Conservation (phyloP, 2,797 vertebrate genomes). For the Darevskia nairensis region DNA sequence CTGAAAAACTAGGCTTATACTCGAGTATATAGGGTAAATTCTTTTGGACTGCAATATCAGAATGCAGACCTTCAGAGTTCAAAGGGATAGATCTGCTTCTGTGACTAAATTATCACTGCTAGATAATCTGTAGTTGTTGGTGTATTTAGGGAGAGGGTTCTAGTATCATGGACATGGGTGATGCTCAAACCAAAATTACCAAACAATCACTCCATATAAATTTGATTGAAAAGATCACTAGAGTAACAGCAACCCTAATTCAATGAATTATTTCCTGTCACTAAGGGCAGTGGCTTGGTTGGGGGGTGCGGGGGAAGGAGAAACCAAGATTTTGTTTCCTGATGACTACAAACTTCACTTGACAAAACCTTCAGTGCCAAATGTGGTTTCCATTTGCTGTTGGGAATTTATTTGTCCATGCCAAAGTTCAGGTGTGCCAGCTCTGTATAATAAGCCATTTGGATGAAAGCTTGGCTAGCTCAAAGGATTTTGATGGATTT, state of each 20-base stretch:
- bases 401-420: constrained; percentile 85
- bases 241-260: constrained; percentile 75
- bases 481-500: constrained; percentile 90
- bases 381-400: constrained; percentile 90
- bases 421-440: constrained; percentile 89
- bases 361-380: constrained; percentile 81
- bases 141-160: constrained; percentile 60
- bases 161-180: constrained; percentile 56
- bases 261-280: constrained; percentile 83
- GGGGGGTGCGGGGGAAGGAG: constrained; percentile 55
- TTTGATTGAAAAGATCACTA: constrained; percentile 78
- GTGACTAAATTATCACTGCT: constrained; percentile 79
- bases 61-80: constrained; percentile 78
- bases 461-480: constrained; percentile 90
- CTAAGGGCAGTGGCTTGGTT: constrained; percentile 60
- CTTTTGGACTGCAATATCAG: constrained; percentile 74
- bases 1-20: too few species aligned
- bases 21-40: too few species aligned
- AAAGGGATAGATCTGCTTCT: constrained; percentile 76
- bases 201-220: constrained; percentile 62
- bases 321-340: constrained; percentile 81
- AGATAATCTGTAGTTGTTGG: constrained; percentile 68
- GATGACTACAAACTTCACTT: constrained; percentile 79
- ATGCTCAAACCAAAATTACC: constrained; percentile 53
- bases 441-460: constrained; percentile 86